Conservation (phyloP, 2,113 vertebrate genomes). For the Caretta caretta region DNA sequence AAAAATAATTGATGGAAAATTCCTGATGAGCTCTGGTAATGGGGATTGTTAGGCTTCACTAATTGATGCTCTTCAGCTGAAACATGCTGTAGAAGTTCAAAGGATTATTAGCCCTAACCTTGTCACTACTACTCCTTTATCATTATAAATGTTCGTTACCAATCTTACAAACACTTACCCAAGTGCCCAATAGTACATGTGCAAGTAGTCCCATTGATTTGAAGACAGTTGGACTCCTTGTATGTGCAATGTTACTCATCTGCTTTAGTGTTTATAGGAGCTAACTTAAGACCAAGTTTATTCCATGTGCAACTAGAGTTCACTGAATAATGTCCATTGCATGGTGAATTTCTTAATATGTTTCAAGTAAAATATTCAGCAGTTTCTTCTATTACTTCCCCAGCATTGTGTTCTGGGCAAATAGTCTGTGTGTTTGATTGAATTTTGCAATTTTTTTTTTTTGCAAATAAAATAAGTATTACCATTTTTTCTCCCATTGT, state of each 20-base stretch:
- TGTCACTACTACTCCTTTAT: neutral
- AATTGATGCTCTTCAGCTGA: neutral
- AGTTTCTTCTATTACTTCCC: neutral
- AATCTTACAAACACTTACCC: rapidly evolving
- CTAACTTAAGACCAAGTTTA: rapidly evolving
- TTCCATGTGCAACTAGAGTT: neutral
- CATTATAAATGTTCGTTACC: neutral
- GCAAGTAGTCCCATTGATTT: neutral
- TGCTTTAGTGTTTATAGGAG: neutral
- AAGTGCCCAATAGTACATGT: neutral
- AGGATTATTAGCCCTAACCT: neutral
- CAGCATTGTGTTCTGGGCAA: neutral
- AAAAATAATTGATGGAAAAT: neutral
- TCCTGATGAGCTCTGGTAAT: neutral
- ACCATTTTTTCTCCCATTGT: neutral
- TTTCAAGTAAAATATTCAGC: neutral
- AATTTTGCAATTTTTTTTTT: neutral
- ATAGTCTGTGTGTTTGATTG: neutral
- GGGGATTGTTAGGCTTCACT: neutral
- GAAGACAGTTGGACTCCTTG: neutral
- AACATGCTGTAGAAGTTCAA: neutral
- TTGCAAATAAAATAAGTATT: neutral
- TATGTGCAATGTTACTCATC: neutral
- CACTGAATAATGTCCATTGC: neutral
- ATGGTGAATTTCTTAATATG: neutral